Percentiles rank a stretch among this genome's conserved stretches.
Conservation (phyloP, 2,113 vertebrate genomes). For the Petaurus breviceps region DNA sequence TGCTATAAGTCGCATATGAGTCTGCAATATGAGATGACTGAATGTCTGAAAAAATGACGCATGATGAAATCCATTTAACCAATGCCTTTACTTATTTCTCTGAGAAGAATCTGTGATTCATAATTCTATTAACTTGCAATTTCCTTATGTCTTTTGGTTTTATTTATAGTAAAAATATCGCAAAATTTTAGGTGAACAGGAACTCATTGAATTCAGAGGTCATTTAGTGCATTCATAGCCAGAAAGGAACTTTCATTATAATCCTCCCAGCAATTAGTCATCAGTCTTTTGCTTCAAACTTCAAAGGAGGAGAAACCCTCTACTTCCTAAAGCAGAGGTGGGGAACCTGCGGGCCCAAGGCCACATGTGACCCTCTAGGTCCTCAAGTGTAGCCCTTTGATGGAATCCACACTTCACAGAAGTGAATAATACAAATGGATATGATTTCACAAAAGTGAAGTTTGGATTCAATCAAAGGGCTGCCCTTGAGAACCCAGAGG, state of each 20-base stretch:
- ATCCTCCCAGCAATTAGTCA: background rate
- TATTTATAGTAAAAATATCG: too few relatives aligned
- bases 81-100: too few relatives aligned
- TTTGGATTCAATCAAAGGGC: too few relatives aligned
- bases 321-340: background rate
- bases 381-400: too few relatives aligned
- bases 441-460: too few relatives aligned
- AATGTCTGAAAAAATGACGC: too few relatives aligned
- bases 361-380: too few relatives aligned
- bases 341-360: too few relatives aligned
- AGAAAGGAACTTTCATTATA: background rate
- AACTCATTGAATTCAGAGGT: background rate
- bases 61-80: too few relatives aligned
- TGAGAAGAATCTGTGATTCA: background rate
- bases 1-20: background rate
- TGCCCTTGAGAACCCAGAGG: too few relatives aligned
- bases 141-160: background rate
- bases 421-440: too few relatives aligned
- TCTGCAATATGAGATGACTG: background rate
- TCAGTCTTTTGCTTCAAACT: background rate
- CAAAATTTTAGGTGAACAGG: background rate
- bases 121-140: background rate
- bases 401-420: too few relatives aligned
- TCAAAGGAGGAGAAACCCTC: background rate
- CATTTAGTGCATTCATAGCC: background rate